Conservation (phyloP, 2,888 invertebrate genomes). For the Antheraea assamensis region DNA sequence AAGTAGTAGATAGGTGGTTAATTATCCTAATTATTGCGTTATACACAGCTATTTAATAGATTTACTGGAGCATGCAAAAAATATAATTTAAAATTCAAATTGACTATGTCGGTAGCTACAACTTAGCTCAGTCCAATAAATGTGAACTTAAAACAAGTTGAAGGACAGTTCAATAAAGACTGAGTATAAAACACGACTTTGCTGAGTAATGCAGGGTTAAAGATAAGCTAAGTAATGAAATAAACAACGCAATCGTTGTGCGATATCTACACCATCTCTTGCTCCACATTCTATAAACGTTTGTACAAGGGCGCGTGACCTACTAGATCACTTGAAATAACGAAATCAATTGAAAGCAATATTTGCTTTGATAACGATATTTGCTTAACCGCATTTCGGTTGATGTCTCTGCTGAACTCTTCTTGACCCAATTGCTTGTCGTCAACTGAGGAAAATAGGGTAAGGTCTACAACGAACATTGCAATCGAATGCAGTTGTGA, state of each 20-base stretch:
- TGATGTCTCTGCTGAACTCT: slow-evolving; percentile 1
- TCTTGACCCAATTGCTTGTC: slow-evolving; percentile 20
- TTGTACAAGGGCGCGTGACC: slow-evolving; percentile 45
- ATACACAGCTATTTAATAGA: slow-evolving; percentile 32
- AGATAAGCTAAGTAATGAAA: slow-evolving; percentile 45
- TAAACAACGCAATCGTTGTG: slow-evolving; percentile 31
- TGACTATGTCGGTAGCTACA: slow-evolving; percentile 28
- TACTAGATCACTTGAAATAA: slow-evolving; percentile 28
- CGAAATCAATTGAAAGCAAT: slow-evolving; percentile 30
- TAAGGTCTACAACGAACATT: slow-evolving; percentile 2
- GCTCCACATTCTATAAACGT: slow-evolving; percentile 43
- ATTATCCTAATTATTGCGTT: slow-evolving; percentile 25
- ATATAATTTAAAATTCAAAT: slow-evolving; percentile 31
- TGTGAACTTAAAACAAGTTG: slow-evolving; percentile 43
- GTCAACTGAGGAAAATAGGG: slow-evolving; percentile 10
- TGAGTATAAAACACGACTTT: slow-evolving; percentile 25
- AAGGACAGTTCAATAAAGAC: slow-evolving; percentile 42
- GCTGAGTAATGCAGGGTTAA: slow-evolving; percentile 24
- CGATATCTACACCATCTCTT: slow-evolving; percentile 28
- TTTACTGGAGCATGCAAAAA: slow-evolving; percentile 38
- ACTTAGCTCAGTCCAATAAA: slow-evolving; percentile 32
- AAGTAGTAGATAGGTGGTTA: slow-evolving; percentile 17
- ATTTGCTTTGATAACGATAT: slow-evolving; percentile 27
- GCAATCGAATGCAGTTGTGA: neutral
- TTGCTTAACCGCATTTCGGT: slow-evolving; percentile 16